Percentiles rank a stretch among this genome's conserved stretches.
Conservation (phyloP, 2,797 vertebrate genomes). For the Discoglossus pictus region DNA sequence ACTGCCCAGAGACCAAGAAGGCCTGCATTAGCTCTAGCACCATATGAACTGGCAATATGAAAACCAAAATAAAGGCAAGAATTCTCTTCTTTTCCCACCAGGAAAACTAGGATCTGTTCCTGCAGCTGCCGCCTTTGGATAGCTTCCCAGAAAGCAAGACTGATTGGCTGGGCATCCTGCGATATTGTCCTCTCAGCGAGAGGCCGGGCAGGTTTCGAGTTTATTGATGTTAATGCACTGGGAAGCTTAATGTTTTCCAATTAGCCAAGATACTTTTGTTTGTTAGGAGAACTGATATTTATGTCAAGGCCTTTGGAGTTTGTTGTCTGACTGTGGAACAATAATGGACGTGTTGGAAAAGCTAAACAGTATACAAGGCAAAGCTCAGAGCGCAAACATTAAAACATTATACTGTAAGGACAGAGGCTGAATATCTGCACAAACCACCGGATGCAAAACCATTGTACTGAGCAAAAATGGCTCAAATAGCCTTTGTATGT, state of each 20-base stretch:
- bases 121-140: constrained; percentile 45
- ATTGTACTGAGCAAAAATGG: too few species aligned
- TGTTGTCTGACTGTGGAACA: constrained; percentile 15
- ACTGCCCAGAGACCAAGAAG: constrained; percentile 25
- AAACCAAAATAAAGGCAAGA: constrained; percentile 33
- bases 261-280: constrained; percentile 37
- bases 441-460: too few species aligned
- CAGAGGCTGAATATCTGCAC: too few species aligned
- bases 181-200: constrained; percentile 34
- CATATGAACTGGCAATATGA: constrained; percentile 4
- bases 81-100: constrained; percentile 34
- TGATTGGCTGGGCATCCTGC: constrained; percentile 34
- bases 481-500: too few species aligned
- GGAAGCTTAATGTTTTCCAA: constrained; percentile 45
- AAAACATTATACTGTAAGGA: too few species aligned
- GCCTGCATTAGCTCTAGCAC: constrained; percentile 21
- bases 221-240: constrained; percentile 40
- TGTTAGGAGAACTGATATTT: constrained; percentile 21
- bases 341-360: constrained; percentile 9
- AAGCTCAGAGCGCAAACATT: background rate
- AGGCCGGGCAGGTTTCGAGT: constrained; percentile 29
- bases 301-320: constrained; percentile 11
- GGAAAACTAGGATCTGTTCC: constrained; percentile 40
- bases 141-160: constrained; percentile 32
- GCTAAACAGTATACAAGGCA: constrained; percentile 19